These are phyloP conservation scores for Orientallactaga sibirica DNA, from an alignment of 2,797 vertebrate species.

Conservation along the genomic window DNA sequence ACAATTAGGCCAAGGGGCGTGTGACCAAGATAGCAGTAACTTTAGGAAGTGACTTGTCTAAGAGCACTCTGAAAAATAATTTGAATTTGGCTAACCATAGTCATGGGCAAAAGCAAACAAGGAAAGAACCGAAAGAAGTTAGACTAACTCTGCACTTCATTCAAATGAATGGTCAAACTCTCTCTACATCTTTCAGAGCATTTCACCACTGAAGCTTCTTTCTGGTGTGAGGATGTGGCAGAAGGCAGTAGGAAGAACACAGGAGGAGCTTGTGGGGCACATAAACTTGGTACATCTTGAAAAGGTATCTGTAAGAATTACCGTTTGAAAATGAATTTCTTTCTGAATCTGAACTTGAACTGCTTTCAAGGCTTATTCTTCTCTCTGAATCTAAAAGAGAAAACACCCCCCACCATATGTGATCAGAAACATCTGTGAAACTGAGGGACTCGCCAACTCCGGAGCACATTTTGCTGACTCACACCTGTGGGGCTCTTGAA, in stretches of 20 bases:
- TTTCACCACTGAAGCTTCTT: not conserved
- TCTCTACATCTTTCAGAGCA: not conserved
- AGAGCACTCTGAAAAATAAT: not conserved
- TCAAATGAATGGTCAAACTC: not conserved
- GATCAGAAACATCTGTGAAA: constrained; percentile 24
- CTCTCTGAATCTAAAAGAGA: constrained; percentile 76
- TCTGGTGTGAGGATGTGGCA: not conserved
- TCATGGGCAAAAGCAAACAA: too few relatives aligned
- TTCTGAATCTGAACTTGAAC: not conserved
- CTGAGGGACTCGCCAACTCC: not conserved
- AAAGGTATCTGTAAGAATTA: constrained; percentile 52
- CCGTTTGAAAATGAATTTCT: constrained; percentile 19
- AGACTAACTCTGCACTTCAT: not conserved
- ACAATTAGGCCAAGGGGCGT: not conserved
- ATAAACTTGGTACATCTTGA: not conserved
- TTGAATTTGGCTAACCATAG: not conserved
- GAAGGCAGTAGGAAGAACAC: not conserved
- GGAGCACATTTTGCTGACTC: constrained; percentile 20
- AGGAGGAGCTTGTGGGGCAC: not conserved
- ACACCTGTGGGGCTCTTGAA: constrained; percentile 12
- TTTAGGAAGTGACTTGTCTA: not conserved
- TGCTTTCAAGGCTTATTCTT: constrained; percentile 69
- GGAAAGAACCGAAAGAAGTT: not conserved
- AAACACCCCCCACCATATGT: not conserved
- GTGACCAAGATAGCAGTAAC: not conserved